Evolutionary conservation across 2,113 vertebrate genomes (phyloP).

Genomic region (Nothobranchius kuhntae): DNA sequence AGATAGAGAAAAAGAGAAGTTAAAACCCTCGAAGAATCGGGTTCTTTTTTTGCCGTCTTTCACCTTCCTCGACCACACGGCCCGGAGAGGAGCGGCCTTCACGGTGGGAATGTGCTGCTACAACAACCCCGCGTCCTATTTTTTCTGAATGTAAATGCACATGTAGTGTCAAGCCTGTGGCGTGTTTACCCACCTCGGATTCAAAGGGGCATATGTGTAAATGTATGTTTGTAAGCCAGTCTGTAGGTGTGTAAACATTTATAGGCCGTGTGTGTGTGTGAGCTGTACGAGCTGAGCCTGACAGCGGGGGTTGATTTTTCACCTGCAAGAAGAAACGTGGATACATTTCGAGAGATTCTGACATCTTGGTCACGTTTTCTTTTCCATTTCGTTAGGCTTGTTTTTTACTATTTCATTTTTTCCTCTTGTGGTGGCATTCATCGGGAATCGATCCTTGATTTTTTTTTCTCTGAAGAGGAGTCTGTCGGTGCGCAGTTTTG

Average conservation of each 20-base stretch:
- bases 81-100: constrained; percentile 66
- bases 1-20: constrained; percentile 49
- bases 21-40: constrained; percentile 64
- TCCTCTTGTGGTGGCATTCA: constrained; percentile 14
- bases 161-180: constrained; percentile 61
- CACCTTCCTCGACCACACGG: constrained; percentile 58
- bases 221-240: constrained; percentile 30
- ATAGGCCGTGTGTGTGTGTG: constrained; percentile 45
- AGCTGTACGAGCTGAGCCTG: constrained; percentile 56
- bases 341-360: constrained; percentile 65
- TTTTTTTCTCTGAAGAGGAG: constrained; percentile 6
- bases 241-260: constrained; percentile 20
- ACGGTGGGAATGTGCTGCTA: constrained; percentile 64
- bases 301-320: constrained; percentile 67
- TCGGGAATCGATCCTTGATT: constrained; percentile 22
- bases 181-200: constrained; percentile 48
- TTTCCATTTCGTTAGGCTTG: constrained; percentile 15
- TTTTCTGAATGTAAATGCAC: constrained; percentile 73
- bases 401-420: neutral
- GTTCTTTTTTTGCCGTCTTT: constrained; percentile 46
- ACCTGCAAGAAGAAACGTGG: constrained; percentile 74
- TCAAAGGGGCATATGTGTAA: constrained; percentile 46
- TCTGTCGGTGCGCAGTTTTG: constrained; percentile 64
- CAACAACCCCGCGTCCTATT: constrained; percentile 60
- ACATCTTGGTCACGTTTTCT: constrained; percentile 59